Evolutionary conservation across 2,797 vertebrate species (phyloP), one percentile per base, ranked within the genome.

Genomic region (Caiman crocodilus): DNA sequence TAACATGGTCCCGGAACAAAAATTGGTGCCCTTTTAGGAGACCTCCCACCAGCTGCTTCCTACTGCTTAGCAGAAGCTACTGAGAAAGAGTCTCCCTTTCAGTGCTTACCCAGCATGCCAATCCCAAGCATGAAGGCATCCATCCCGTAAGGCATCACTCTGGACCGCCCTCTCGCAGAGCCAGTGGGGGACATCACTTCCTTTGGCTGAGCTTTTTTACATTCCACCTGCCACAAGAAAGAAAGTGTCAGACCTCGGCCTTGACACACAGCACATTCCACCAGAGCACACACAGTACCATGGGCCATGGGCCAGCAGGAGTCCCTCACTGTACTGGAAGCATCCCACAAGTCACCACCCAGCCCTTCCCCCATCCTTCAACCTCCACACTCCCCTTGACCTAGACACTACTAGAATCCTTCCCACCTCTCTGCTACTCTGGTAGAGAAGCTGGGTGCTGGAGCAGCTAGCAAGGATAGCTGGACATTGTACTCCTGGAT

Each of bases 41-140:
- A 90, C 92, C 89, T 79, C 82, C 84, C 80, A 5, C 20, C 14
- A 87, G 92, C 94, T 79, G 93, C 93, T 83, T 92, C 88, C 88
- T 89, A 89, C 88, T 95, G 93, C 2, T 5, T 87, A 77, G 84
- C 63, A 67, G 92, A 90, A 59, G 83, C 79, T 32, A 87, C 89
- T 75, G 59, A 89, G 84, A 86, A 14, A 32, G 85, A 92, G 71
- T 76, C 30, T 85, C 71, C 42, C 79, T 79, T 79, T 28, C 15
- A 23, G 81, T 76, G 86, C 98, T 98, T 98, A 99, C 99, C 99
- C 97, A 99, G 98, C 99, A 99, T 99, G 98, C 99, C 99, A n/a
- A 99, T 99, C 89, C 99, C 99, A 89, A 99, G 98, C 99, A 99
- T 99, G 98, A 99, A 99, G 97, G 99, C 99, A 42, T 99, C 99